Base-by-base conservation (phyloP, 2,888 invertebrate genomes). In the Brachycybe producta region DNA sequence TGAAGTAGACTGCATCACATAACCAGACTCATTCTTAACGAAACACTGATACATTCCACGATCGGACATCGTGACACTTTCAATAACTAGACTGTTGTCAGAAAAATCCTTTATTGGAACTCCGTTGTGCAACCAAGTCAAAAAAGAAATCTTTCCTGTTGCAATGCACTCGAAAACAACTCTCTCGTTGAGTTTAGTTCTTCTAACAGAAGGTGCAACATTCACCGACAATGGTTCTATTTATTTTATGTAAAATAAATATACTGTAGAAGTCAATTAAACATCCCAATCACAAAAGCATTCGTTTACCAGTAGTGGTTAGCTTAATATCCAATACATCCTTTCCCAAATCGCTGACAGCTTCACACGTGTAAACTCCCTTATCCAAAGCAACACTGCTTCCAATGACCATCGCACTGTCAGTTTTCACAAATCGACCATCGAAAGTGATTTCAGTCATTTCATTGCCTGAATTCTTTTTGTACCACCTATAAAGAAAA, bases 121-220 rank as follows among this genome's bases (percentile, higher is more conserved):
- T 32, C 80, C 84, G 65, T 88, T 79, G 66, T 84, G 84, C 61
- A 82, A 73, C 88, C 88, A 90, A 62, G 75, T 75, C 52, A 86
- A 73, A 59, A 78, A 74, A 55, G 79, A 77, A n/a, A 91, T 91
- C 70, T 82, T 82, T 5, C 92, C 92, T 52, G 79, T 78, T 48
- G 84, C 77, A 63, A 83, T 82, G 68, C 92, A 94, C 65, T 86
- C 84, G 65, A 92, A 84, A 62, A 76, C 79, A 42, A 86, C 82
- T 63, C 84, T 80, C 62, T 82, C 45, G 2, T 28, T 30, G 15
- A 30, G 23, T 38, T 44, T 39, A 5, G 51, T 38, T 19, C 5
- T n/a, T n/a, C n/a, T n/a, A n/a, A n/a, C n/a, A n/a, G n/a, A n/a
- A n/a, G n/a, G n/a, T n/a, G n/a, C n/a, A n/a, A n/a, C n/a, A n/a